Base-by-base conservation (phyloP, 2,113 vertebrate genomes). In the Quiscalus mexicanus region DNA sequence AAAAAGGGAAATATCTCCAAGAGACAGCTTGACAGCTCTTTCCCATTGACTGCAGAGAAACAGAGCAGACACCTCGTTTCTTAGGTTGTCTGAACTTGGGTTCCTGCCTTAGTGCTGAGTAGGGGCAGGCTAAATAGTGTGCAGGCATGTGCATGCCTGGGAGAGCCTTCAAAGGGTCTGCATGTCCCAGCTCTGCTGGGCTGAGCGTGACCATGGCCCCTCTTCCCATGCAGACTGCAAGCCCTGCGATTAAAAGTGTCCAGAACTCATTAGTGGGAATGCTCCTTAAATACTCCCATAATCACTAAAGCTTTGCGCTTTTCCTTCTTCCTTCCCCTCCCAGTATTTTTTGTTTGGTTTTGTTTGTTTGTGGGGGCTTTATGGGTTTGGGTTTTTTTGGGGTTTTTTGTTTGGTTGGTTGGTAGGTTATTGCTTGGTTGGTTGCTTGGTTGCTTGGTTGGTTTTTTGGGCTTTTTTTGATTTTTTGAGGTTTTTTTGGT, bases 61-160 rank as follows among this genome's bases (percentile, higher is more conserved):
- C 50, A 67, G 80, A 62, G 76, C 84, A 77, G 93, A 59, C 76
- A 67, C 68, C 39, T 92, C 8, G 93, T 95, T 95, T 92, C 91
- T 84, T 67, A 44, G 55, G 39, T 67, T 90, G 83, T 67, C 84
- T 92, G 89, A 52, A n/a, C 71, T 75, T 70, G 80, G 35, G 69
- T 90, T 71, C 63, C 77, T 84, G 90, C 68, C 95, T 86, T 62
- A 53, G 58, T 85, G 70, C 49, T 52, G 88, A 63, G 70, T 7
- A 41, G 83, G 76, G 93, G 12, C 44, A 69, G 68, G 59, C 25
- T 67, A 35, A 88, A 52, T 2, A 4, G 25, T 44, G 33, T 35
- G 68, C 50, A 47, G 73, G 59, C 11, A 16, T 6, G 11, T 80
- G 74, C 9, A 1, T n/a, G 64, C 37, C 10, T 7, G 17, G 45